Base-by-base conservation (phyloP, 2,113 vertebrate genomes). In the Stictonetta naevosa region DNA sequence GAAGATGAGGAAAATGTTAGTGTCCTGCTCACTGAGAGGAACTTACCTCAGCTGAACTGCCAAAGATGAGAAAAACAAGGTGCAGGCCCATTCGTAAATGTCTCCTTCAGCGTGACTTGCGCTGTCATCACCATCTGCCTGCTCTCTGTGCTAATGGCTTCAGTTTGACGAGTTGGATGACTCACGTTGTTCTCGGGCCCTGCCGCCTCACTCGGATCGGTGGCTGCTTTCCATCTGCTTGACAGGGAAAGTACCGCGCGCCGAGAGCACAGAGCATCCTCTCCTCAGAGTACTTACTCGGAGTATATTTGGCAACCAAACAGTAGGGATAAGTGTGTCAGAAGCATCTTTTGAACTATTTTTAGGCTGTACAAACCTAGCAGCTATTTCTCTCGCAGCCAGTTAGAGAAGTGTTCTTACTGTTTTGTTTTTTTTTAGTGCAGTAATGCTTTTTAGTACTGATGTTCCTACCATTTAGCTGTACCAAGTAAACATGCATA, bases 101-200 rank as follows among this genome's bases (percentile, higher is more conserved):
- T 71, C 59, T 85, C 44, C 76, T 69, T 59, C 77, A 46, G 59
- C 26, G 59, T 67, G 59, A n/a, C n/a, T 69, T 5, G 6, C 59
- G 69, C 66, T 91, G 91, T 67, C 58, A 66, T 79, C 93, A 72
- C 86, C 71, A 73, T 93, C 83, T 96, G 94, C 81, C 66, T 72
- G 19, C 25, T 71, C 29, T 52, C 62, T 89, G 81, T 46, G 40
- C 62, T 86, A 15, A 48, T 22, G 56, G 31, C 88, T 96, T 83
- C 83, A 25, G 40, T 53, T n/a, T 81, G 76, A 52, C 58, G 71
- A 73, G 69, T 26, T 13, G 21, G 79, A 90, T 92, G 94, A 90
- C 46, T 87, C 76, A 83, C 29, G 46, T 48, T 48, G 46, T 48
- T 48, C 46, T 21, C 20, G 20, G 46, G 46, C 46, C 46, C 46